Conservation (phyloP, 1,140 invertebrate species). For the Drosophila lacteicornis region DNA sequence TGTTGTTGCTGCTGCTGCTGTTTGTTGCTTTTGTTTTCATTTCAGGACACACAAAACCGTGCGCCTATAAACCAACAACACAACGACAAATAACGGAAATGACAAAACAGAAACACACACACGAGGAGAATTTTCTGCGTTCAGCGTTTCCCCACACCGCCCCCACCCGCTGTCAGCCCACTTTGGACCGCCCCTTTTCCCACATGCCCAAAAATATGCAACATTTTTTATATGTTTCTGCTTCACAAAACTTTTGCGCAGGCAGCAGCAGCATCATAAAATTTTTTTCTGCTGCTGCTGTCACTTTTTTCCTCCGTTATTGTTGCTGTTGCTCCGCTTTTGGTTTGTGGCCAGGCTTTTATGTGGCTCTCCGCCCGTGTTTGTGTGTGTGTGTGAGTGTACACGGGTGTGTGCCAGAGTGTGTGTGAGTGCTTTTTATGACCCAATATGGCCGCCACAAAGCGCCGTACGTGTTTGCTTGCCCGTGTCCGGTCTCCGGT, state of each 20-base stretch:
- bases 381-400: constrained; percentile 29
- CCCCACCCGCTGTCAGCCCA: not conserved
- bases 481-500: constrained; percentile 43
- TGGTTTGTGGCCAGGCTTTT: constrained; percentile 70
- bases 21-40: constrained; percentile 29
- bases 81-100: constrained; percentile 55
- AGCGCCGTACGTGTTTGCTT: constrained; percentile 69
- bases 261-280: constrained; percentile 72
- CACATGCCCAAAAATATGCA: constrained; percentile 75
- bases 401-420: constrained; percentile 27
- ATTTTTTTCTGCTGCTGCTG: constrained; percentile 78
- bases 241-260: constrained; percentile 77
- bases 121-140: constrained; percentile 46
- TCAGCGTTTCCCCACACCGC: not conserved
- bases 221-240: constrained; percentile 83
- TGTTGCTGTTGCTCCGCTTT: constrained; percentile 48
- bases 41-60: constrained; percentile 36
- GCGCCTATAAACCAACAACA: constrained; percentile 70
- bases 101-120: constrained; percentile 35
- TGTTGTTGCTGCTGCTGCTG: too few species aligned
- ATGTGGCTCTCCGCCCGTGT: constrained; percentile 37
- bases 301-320: constrained; percentile 67
- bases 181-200: constrained; percentile 21
- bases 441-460: constrained; percentile 80
- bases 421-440: constrained; percentile 76